These are phyloP conservation scores for Eubasilissa splendida DNA, from an alignment of 2,888 invertebrate genomes.

Conservation along the genomic window DNA sequence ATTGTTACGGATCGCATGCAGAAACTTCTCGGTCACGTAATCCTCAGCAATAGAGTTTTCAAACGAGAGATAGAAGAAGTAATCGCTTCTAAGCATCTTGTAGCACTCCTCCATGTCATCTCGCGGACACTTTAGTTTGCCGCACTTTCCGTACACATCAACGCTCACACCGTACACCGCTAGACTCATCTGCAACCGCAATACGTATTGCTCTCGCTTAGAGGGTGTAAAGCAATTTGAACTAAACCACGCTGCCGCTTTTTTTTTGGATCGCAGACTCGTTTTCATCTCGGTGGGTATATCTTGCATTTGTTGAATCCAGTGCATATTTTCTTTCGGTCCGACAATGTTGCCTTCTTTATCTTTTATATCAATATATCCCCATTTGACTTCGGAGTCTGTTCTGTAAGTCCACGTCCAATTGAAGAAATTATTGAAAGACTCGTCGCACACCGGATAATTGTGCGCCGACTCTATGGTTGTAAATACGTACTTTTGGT, in stretches of 20 bases:
- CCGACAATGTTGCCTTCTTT: slow-evolving; percentile 63
- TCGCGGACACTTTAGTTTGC: slow-evolving; percentile 61
- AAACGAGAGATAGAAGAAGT: slow-evolving; percentile 67
- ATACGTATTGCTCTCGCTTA: slow-evolving; percentile 59
- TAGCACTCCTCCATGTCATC: slow-evolving; percentile 62
- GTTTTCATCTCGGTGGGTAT: slow-evolving; percentile 60
- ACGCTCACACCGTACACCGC: slow-evolving; percentile 62
- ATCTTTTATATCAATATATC: slow-evolving; percentile 65
- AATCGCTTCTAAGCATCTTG: slow-evolving; percentile 62
- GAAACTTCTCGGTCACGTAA: slow-evolving; percentile 67
- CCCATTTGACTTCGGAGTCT: slow-evolving; percentile 66
- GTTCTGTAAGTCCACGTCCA: slow-evolving; percentile 69
- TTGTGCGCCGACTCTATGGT: slow-evolving; percentile 68
- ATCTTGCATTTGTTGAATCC: slow-evolving; percentile 61
- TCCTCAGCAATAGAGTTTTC: slow-evolving; percentile 67
- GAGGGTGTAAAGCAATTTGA: slow-evolving; percentile 63
- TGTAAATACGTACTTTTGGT: slow-evolving; percentile 67
- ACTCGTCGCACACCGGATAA: slow-evolving; percentile 63
- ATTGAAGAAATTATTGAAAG: slow-evolving; percentile 67
- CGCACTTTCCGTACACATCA: slow-evolving; percentile 65
- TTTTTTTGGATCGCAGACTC: slow-evolving; percentile 63
- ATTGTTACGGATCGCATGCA: slow-evolving; percentile 71
- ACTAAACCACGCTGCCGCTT: slow-evolving; percentile 67
- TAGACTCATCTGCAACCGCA: slow-evolving; percentile 61
- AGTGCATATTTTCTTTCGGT: slow-evolving; percentile 65